Evolutionary conservation across 2,113 vertebrate genomes (phyloP), one percentile per base, ranked within the genome.

Genomic region (Phoxinus phoxinus): DNA sequence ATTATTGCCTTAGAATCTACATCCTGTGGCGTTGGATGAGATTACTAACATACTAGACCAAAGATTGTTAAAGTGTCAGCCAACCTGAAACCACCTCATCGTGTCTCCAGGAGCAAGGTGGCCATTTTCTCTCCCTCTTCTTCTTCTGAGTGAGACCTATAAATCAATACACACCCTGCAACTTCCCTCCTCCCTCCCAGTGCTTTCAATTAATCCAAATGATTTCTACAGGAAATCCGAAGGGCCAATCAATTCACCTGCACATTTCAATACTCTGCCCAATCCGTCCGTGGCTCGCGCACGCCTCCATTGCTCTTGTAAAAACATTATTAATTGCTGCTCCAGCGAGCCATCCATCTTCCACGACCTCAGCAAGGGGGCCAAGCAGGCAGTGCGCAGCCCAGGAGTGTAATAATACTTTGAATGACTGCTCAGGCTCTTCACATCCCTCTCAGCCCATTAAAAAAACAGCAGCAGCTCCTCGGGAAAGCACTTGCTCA

Each of bases 171-270:
- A 11, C 41, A 61, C 12, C 72, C 81, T 58, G 25, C 37, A 15
- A 32, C 75, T 73, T 81, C 85, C 79, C 67, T 65, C 78, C 86
- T 85, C 84, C 84, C 71, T 74, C 37, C 76, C 86, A 72, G 72
- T 83, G 78, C 88, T 85, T 91, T 87, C 87, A 90, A 92, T 92
- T 89, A 91, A 90, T 91, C 89, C 88, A 88, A 92, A 91, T 89
- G 89, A 88, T 92, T 89, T 89, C 89, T 84, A 88, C 32, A 85
- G 88, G 86, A 90, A 90, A 88, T 86, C 81, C 86, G 86, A 90
- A 84, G 89, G 86, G 65, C 85, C 88, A 88, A 91, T 92, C 89
- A 90, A 89, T 91, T 90, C 87, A 91, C 86, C 87, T 90, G 90
- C 81, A 89, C 80, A 88, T 91, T 91, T 91, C 87, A 90, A 90